Evolutionary conservation across 1,140 invertebrate species (phyloP).

Genomic region (Atta cephalotes): DNA sequence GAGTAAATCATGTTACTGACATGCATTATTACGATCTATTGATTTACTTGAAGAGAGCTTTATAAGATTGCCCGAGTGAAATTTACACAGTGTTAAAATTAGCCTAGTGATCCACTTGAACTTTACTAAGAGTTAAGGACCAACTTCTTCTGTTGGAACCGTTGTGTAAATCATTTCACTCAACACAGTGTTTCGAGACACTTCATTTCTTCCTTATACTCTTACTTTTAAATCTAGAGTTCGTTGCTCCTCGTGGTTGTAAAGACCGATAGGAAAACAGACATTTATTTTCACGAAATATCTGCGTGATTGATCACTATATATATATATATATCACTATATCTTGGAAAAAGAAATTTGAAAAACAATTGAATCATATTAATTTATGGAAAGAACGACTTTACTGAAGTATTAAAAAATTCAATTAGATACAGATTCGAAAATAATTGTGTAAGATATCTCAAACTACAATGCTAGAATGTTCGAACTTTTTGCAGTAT

Average conservation of each 20-base stretch:
- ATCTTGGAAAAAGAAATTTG: neutral
- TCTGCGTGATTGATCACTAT: neutral
- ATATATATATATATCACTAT: neutral
- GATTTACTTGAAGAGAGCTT: neutral
- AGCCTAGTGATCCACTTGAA: constrained; percentile 27
- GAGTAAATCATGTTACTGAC: neutral
- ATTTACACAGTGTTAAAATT: constrained; percentile 53
- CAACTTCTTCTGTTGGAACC: constrained; percentile 33
- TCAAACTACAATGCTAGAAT: too few species aligned
- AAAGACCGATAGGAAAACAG: neutral
- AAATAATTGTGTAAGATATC: too few species aligned
- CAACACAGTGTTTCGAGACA: constrained; percentile 9
- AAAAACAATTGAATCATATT: neutral
- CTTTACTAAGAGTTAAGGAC: constrained; percentile 33
- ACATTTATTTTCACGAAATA: neutral
- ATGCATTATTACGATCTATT: neutral
- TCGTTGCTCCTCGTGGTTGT: neutral
- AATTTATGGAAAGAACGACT: neutral
- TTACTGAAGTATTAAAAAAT: too few species aligned
- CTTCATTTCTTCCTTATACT: constrained; percentile 1
- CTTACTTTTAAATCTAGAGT: constrained; percentile 20
- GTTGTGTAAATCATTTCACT: constrained; percentile 47
- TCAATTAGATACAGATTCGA: too few species aligned
- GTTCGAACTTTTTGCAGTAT: too few species aligned
- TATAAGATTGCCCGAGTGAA: neutral